phyloP scores from a whole-genome alignment of 1,140 invertebrate genomes.

The Centruroides sculpturatus region DNA sequence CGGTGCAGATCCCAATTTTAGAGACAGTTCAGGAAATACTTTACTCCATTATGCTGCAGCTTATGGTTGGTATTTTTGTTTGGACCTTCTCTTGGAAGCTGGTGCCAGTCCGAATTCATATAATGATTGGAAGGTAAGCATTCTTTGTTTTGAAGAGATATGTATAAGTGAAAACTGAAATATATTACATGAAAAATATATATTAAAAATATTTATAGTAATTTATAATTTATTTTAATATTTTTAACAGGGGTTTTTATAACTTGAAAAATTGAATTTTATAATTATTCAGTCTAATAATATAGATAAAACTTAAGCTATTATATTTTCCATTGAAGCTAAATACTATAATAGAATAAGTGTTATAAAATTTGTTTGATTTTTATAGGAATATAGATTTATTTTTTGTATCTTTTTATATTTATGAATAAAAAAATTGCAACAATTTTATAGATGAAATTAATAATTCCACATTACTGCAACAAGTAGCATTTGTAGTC shows the following conservation, averaged over 20 bases:
- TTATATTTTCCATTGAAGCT: too few species aligned
- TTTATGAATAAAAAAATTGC: too few species aligned
- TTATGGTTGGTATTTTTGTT: slow-evolving; percentile 39
- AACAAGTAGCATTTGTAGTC: too few species aligned
- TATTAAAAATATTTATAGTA: not conserved
- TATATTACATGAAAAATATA: not conserved
- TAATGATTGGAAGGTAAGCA: slow-evolving; percentile 37
- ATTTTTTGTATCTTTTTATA: too few species aligned
- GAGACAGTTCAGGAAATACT: slow-evolving; percentile 37
- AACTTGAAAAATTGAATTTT: too few species aligned
- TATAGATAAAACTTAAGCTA: too few species aligned
- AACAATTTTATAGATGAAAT: too few species aligned
- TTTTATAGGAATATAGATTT: too few species aligned
- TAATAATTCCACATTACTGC: too few species aligned
- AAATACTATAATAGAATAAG: too few species aligned
- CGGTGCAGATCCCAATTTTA: slow-evolving; percentile 32
- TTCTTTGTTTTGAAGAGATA: not conserved
- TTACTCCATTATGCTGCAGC: slow-evolving; percentile 39
- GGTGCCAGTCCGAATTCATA: slow-evolving; percentile 29
- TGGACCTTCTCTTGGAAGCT: slow-evolving; percentile 35
- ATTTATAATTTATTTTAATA: not conserved
- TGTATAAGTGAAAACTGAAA: not conserved
- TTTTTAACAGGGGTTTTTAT: not conserved
- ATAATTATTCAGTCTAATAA: too few species aligned
- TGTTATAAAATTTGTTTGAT: too few species aligned